Percentiles rank a stretch among this genome's conserved stretches.
These are phyloP conservation scores for Omphaloscelis lunosa DNA, from an alignment of 2,888 invertebrate species.

Conservation along the genomic window DNA sequence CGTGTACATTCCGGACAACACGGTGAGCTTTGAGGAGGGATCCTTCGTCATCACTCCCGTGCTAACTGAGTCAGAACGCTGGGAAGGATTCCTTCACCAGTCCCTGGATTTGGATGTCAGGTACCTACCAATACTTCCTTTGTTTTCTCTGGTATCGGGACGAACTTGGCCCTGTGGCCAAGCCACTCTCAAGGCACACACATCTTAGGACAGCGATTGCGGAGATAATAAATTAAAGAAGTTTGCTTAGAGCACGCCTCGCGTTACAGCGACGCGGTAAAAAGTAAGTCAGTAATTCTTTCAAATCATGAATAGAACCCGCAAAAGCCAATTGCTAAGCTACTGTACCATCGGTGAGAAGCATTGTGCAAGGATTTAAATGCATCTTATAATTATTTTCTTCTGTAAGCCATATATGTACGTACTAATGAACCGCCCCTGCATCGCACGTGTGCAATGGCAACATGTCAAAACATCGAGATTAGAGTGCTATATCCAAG, in stretches of 20 bases:
- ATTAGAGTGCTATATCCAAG: no score
- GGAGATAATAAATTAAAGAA: neutral
- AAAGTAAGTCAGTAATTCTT: neutral
- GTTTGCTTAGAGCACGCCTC: neutral
- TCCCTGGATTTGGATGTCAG: constrained; percentile 79
- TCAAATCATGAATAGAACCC: neutral
- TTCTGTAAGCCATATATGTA: neutral
- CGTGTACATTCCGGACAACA: constrained; percentile 91
- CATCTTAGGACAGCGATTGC: neutral
- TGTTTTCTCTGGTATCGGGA: neutral
- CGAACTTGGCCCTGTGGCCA: neutral
- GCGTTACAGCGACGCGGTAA: neutral
- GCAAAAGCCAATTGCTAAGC: neutral
- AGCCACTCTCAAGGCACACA: neutral
- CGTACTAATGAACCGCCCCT: no score
- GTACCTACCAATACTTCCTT: constrained; percentile 61
- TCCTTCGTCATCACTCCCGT: constrained; percentile 91
- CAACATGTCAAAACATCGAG: no score
- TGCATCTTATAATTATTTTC: neutral
- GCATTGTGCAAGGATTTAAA: neutral
- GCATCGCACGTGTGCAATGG: no score
- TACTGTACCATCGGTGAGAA: neutral
- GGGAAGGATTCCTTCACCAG: constrained; percentile 85
- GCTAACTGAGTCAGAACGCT: constrained; percentile 85
- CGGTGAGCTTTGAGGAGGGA: constrained; percentile 88